These are phyloP conservation scores for Erythrocercus mccallii DNA, from an alignment of 2,113 vertebrate species.

Conservation along the genomic window DNA sequence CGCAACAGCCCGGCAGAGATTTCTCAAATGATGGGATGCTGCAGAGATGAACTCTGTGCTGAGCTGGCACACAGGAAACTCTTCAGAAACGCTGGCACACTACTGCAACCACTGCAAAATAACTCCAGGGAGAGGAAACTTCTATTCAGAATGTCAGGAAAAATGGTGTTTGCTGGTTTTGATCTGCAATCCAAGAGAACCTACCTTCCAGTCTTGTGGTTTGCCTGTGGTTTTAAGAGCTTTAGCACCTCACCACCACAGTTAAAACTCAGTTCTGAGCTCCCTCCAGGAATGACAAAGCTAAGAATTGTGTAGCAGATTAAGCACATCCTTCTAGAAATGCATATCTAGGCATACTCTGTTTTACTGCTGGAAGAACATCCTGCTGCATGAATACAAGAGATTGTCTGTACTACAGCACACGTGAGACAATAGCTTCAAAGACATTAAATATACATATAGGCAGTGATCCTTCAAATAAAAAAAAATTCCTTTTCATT, in stretches of 20 bases:
- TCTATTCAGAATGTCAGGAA: not conserved
- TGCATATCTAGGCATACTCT: accelerated
- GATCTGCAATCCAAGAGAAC: not conserved
- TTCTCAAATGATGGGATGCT: not conserved
- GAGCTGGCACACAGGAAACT: not conserved
- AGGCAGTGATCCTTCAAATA: not conserved
- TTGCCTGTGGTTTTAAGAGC: not conserved
- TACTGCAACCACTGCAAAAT: not conserved
- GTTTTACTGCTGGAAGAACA: not conserved
- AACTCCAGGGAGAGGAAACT: not conserved
- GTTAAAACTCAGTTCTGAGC: not conserved
- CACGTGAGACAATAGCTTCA: not conserved
- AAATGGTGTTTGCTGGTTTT: not conserved
- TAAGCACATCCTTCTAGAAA: not conserved
- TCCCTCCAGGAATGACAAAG: not conserved
- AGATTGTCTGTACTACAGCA: not conserved
- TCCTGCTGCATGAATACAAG: not conserved
- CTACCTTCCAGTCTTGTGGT: not conserved
- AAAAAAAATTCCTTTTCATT: not conserved
- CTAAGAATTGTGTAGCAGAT: not conserved
- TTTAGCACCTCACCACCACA: not conserved
- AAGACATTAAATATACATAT: not conserved
- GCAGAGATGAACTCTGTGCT: not conserved
- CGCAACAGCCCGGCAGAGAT: not conserved
- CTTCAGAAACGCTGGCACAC: not conserved